Conservation (phyloP, 2,113 vertebrate species). For the Urocynchramus pylzowi region DNA sequence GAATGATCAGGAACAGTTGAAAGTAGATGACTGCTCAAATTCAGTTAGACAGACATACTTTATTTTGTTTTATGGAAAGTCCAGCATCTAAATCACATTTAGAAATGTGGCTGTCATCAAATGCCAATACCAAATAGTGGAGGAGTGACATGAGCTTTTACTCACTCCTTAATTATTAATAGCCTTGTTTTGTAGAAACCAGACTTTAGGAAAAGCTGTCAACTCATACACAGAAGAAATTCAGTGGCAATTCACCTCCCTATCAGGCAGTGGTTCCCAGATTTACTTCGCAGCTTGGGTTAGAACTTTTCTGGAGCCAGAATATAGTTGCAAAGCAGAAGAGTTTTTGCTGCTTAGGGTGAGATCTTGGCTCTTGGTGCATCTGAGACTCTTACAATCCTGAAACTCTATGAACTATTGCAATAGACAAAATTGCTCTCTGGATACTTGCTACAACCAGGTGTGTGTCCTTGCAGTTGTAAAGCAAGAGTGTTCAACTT, state of each 20-base stretch:
- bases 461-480: neutral
- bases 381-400: rapidly evolving
- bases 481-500: neutral
- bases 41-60: slow-evolving; percentile 42
- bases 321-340: neutral
- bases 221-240: neutral
- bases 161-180: slow-evolving; percentile 55
- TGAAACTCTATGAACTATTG: neutral
- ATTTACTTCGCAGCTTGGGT: neutral
- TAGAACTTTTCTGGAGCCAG: neutral
- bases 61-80: slow-evolving; percentile 50
- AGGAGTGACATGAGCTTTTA: slow-evolving; percentile 48
- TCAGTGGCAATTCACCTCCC: neutral
- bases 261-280: neutral
- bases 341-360: neutral
- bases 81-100: slow-evolving; percentile 41
- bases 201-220: slow-evolving; percentile 12
- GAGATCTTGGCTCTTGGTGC: neutral
- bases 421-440: neutral
- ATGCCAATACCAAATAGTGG: slow-evolving; percentile 47
- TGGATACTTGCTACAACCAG: neutral
- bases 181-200: slow-evolving; percentile 39
- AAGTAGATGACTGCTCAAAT: slow-evolving; percentile 23
- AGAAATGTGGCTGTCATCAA: slow-evolving; percentile 57
- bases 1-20: neutral